Percentiles rank a stretch among this genome's conserved stretches.
phyloP scores from a whole-genome alignment of 2,888 invertebrate species.

The Griposia aprilina region DNA sequence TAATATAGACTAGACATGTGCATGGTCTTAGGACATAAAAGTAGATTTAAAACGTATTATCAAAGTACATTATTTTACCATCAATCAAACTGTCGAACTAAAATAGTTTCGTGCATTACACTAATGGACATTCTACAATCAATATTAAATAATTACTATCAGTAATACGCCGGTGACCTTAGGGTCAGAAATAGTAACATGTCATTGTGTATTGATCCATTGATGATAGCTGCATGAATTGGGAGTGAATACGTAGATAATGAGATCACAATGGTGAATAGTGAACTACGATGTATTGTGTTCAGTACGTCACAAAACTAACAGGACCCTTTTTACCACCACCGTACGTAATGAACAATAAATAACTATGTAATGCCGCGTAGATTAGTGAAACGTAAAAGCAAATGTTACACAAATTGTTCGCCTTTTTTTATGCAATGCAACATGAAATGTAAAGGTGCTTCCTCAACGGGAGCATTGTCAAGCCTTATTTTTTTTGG shows the following conservation, averaged over 20 bases:
- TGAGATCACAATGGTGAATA: neutral
- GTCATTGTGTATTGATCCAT: slow-evolving; percentile 15
- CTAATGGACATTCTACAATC: slow-evolving; percentile 5
- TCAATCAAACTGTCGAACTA: slow-evolving; percentile 21
- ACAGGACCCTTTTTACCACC: neutral
- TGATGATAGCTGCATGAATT: slow-evolving; percentile 5
- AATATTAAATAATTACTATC: slow-evolving; percentile 24
- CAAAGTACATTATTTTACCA: neutral
- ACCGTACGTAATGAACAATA: neutral
- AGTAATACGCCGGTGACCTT: slow-evolving; percentile 22
- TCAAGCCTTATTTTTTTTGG: too few relatives aligned
- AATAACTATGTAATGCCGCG: neutral
- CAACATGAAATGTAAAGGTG: too few relatives aligned
- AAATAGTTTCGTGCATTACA: slow-evolving; percentile 13
- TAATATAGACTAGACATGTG: neutral
- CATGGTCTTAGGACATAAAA: neutral
- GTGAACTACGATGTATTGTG: neutral
- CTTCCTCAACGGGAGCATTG: too few relatives aligned
- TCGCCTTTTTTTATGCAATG: too few relatives aligned
- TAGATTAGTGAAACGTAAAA: too few relatives aligned
- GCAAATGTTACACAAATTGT: too few relatives aligned
- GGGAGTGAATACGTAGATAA: slow-evolving; percentile 7
- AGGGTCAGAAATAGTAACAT: slow-evolving; percentile 36
- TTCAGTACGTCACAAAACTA: neutral
- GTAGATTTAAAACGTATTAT: neutral